Conservation (phyloP, 2,888 invertebrate genomes). For the Unio delphinus region DNA sequence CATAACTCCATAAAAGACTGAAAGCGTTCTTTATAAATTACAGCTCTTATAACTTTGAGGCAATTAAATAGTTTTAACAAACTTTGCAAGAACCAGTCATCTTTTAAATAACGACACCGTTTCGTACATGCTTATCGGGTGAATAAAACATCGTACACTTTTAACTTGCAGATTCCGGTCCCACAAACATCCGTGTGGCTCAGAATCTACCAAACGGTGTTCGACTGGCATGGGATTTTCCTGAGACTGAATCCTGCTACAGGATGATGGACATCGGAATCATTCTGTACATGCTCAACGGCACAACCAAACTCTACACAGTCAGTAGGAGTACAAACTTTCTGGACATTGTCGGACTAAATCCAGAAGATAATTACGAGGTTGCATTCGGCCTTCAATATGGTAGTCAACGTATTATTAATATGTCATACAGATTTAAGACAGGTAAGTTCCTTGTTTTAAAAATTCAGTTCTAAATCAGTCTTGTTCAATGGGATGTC, state of each 20-base stretch:
- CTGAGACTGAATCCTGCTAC: slow-evolving; percentile 22
- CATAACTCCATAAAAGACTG: no score
- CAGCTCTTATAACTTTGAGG: no score
- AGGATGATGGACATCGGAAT: slow-evolving; percentile 17
- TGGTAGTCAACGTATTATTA: slow-evolving; percentile 10
- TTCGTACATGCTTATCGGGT: no score
- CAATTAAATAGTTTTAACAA: no score
- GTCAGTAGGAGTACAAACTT: slow-evolving; percentile 16
- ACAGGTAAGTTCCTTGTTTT: slow-evolving; percentile 11
- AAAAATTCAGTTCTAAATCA: no score
- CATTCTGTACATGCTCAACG: slow-evolving; percentile 3
- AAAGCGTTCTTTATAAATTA: no score
- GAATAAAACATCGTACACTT: no score
- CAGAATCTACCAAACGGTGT: slow-evolving; percentile 15
- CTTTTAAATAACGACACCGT: no score
- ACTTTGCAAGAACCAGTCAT: no score
- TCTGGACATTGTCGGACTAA: slow-evolving; percentile 18
- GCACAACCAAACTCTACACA: slow-evolving; percentile 3
- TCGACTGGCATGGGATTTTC: slow-evolving; percentile 21
- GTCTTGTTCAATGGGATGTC: no score
- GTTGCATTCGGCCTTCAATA: slow-evolving; percentile 11
- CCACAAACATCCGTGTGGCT: slow-evolving; percentile 25
- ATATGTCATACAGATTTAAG: slow-evolving; percentile 14
- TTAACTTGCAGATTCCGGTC: slow-evolving; percentile 24
- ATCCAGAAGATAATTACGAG: slow-evolving; percentile 20